Conservation (phyloP, 2,113 vertebrate species). For the Paedocypris sp. region DNA sequence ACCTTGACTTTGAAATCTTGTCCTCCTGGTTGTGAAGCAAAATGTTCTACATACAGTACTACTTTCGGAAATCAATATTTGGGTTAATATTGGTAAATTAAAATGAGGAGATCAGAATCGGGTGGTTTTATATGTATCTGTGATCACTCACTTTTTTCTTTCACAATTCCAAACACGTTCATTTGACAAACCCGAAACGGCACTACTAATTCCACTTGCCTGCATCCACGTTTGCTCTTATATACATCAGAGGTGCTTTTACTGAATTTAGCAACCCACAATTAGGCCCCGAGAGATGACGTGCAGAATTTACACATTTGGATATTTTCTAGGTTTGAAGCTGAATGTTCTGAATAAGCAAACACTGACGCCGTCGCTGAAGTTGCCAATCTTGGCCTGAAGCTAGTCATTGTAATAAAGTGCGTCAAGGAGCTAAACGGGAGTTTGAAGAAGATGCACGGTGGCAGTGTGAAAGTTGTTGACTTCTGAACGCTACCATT, state of each 20-base stretch:
- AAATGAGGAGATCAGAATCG: no score
- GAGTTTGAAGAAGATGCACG: neutral
- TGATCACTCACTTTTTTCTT: no score
- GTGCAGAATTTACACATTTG: neutral
- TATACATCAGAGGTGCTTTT: neutral
- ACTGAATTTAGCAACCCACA: neutral
- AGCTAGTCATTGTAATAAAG: neutral
- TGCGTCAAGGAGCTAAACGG: slow-evolving; percentile 9
- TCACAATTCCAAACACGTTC: neutral
- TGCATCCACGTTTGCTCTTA: neutral
- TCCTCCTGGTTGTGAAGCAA: no score
- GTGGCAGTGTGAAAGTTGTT: neutral
- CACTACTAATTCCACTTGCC: neutral
- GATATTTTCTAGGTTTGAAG: neutral
- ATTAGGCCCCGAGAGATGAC: neutral
- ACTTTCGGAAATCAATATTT: no score
- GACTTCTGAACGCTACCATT: neutral
- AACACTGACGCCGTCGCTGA: neutral
- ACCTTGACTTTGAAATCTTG: no score
- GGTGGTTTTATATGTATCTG: no score
- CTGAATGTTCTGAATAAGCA: slow-evolving; percentile 8
- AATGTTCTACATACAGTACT: no score
- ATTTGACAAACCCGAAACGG: neutral
- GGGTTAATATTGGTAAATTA: no score
- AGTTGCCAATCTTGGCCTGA: neutral